Evolutionary conservation across 2,797 vertebrate species (phyloP), one percentile per base, ranked within the genome.

Genomic region (Mycteria americana): DNA sequence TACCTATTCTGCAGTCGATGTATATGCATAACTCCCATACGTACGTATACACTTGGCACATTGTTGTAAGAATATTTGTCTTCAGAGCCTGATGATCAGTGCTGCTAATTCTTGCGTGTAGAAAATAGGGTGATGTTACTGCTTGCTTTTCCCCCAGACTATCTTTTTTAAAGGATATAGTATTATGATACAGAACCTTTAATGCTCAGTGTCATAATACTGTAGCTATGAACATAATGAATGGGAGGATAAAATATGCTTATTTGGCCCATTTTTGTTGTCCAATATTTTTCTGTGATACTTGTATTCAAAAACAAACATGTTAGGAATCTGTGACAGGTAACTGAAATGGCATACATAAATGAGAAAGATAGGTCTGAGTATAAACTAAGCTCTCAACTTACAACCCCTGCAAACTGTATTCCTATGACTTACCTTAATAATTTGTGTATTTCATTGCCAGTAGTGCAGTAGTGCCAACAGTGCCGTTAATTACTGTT

Each of bases 401-500:
- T 93, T 93, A 70, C 30, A 45, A 6, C n/a, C 56, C 35, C 12
- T 73, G 33, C 50, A 39, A 68, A 85, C 65, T 79, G n/a, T 63
- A 62, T 54, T 89, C 27, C 69, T 95, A 41, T 51, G 74, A 83
- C 33, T 54, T 77, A 45, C 51, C 57, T 50, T 46, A 64, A 74
- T 43, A 73, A 65, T 77, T 64, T 54, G 68, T 45, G 37, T 51
- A 54, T 82, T 89, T 70, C 78, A 57, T 43, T 92, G 78, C 83
- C 83, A 80, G 53, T 48, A 74, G 85, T 85, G 72, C 94, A 35
- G 28, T 41, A 62, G 50, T 65, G n/a, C 41, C 43, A 57, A 4
- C 31, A 53, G 84, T 91, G 90, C 46, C 35, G 28, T 76, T 96
- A 80, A 94, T 96, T 97, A 85, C 79, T 64, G 59, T 60, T 89